Evolutionary conservation across 2,888 invertebrate genomes (phyloP).

Genomic region (Arge pagana): DNA sequence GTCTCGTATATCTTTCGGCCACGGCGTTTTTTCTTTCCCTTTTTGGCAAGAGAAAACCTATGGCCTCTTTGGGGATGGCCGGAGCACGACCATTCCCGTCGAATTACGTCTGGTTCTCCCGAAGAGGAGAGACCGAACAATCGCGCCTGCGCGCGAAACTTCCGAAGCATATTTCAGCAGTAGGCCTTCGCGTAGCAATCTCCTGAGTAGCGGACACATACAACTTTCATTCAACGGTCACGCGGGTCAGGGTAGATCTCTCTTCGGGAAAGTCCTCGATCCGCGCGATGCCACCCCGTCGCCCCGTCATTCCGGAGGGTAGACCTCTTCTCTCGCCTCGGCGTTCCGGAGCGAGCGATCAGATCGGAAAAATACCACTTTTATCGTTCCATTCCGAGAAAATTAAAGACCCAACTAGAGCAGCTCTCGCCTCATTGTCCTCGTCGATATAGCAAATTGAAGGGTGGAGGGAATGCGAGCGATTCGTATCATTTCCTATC

Average conservation of each 20-base stretch:
- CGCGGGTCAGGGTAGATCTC: constrained; percentile 3
- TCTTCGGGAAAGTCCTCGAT: neutral
- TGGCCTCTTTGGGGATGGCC: constrained; percentile 11
- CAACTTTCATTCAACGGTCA: constrained; percentile 41
- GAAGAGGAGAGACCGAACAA: neutral
- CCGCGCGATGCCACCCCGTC: neutral
- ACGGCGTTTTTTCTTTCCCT: constrained; percentile 19
- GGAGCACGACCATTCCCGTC: constrained; percentile 10
- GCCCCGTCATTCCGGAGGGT: neutral
- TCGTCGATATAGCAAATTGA: no score
- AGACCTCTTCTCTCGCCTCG: neutral
- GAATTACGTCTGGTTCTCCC: neutral
- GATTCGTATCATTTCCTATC: no score
- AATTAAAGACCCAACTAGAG: neutral
- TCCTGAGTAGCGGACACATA: constrained; percentile 47
- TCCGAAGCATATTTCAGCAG: constrained; percentile 31
- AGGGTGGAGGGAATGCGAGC: no score
- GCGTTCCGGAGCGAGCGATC: neutral
- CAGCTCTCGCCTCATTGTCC: no score
- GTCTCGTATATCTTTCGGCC: constrained; percentile 9
- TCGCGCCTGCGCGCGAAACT: no score
- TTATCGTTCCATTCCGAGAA: neutral
- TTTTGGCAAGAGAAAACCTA: constrained; percentile 10
- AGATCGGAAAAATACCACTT: neutral
- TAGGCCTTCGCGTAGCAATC: constrained; percentile 46